phyloP scores from a whole-genome alignment of 2,888 invertebrate species.

The Aleiodes testaceus region DNA sequence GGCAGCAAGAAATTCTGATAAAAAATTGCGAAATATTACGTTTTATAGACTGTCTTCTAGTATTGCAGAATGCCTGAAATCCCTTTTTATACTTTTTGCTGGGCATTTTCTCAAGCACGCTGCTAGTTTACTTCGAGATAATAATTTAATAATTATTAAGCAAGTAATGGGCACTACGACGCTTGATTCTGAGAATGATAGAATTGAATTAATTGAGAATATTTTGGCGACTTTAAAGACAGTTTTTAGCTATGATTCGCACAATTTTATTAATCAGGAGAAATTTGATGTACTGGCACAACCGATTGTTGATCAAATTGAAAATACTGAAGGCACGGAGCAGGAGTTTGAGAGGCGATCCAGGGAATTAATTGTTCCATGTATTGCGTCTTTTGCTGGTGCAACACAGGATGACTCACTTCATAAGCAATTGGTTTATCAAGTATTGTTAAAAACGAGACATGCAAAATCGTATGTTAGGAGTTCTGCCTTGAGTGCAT shows the following conservation, averaged over 20 bases:
- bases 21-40: conserved; percentile 82
- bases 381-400: conserved; percentile 87
- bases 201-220: conserved; percentile 77
- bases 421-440: conserved; percentile 93
- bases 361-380: conserved; percentile 80
- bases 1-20: conserved; percentile 80
- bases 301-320: conserved; percentile 91
- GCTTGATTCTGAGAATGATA: conserved; percentile 67
- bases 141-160: conserved; percentile 78
- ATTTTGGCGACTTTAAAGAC: conserved; percentile 84
- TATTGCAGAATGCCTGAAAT: conserved; percentile 87
- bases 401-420: conserved; percentile 88
- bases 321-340: conserved; percentile 82
- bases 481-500: conserved; percentile 61
- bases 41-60: conserved; percentile 87
- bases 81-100: conserved; percentile 92
- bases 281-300: conserved; percentile 89
- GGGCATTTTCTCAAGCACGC: conserved; percentile 89
- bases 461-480: conserved; percentile 83
- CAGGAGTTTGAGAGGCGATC: conserved; percentile 78
- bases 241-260: conserved; percentile 88
- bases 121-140: conserved; percentile 80
- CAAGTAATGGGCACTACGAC: conserved; percentile 66
- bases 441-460: conserved; percentile 90
- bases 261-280: conserved; percentile 88